These are phyloP conservation scores for Armadillidium nasatum DNA, from an alignment of 1,140 invertebrate genomes.

Conservation along the genomic window DNA sequence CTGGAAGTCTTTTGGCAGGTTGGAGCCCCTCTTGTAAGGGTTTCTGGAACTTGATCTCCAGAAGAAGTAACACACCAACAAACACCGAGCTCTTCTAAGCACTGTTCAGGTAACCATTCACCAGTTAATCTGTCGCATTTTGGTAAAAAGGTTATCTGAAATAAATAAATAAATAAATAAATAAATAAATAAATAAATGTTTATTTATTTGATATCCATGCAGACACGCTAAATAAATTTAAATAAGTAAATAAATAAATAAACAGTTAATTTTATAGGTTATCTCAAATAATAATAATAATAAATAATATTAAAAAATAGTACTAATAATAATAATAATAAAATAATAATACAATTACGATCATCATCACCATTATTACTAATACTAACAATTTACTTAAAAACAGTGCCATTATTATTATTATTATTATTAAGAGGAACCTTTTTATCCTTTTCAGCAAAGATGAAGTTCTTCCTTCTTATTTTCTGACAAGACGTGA, in stretches of 20 bases:
- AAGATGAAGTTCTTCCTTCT: slow-evolving; percentile 68
- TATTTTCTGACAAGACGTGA: slow-evolving; percentile 72
- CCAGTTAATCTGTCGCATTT: slow-evolving; percentile 66
- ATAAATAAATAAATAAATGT: no score
- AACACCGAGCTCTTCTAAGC: slow-evolving; percentile 69
- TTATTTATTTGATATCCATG: no score
- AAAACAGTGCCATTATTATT: no score
- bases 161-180: neutral
- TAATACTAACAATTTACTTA: no score
- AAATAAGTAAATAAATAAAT: no score
- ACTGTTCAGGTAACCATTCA: slow-evolving; percentile 73
- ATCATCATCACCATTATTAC: no score
- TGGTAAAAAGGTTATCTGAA: slow-evolving; percentile 59
- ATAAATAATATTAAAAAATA: no score
- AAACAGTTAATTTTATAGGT: no score
- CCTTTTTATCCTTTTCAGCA: slow-evolving; percentile 63
- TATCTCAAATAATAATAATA: no score
- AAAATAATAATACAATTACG: no score
- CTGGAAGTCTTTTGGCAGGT: slow-evolving; percentile 55
- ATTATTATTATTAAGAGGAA: slow-evolving; percentile 42
- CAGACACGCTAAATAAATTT: no score
- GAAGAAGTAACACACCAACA: slow-evolving; percentile 79
- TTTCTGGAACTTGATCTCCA: slow-evolving; percentile 72
- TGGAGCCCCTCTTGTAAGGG: slow-evolving; percentile 63
- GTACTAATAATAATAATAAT: no score